phyloP scores from a whole-genome alignment of 2,888 invertebrate species.

The Priocnemis perturbator region DNA sequence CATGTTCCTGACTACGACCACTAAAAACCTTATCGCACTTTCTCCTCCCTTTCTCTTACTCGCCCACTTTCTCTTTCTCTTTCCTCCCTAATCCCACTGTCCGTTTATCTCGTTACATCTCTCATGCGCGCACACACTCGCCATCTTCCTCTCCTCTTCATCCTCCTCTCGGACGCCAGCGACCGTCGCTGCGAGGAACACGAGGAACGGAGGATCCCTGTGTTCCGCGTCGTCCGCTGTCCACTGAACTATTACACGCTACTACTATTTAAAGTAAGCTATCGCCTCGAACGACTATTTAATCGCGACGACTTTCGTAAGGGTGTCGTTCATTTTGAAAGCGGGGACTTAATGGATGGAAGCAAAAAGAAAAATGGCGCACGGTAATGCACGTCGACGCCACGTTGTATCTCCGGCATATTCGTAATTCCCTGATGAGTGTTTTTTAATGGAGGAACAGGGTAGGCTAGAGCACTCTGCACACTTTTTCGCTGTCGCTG shows the following conservation, averaged over 20 bases:
- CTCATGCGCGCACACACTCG: conserved; percentile 1
- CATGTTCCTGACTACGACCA: conserved; percentile 68
- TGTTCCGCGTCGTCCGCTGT: not conserved
- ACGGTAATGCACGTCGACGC: conserved; percentile 46
- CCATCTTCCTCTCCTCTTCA: not conserved
- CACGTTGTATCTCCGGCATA: conserved; percentile 48
- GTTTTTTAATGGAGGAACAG: conserved; percentile 72
- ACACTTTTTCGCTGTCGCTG: conserved; percentile 63
- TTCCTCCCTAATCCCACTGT: conserved; percentile 7
- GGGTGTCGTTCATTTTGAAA: conserved; percentile 11
- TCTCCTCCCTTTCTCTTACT: conserved; percentile 47
- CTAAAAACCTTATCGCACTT: conserved; percentile 52
- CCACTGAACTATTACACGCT: not conserved
- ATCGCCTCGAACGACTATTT: conserved; percentile 9
- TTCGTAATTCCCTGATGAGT: conserved; percentile 55
- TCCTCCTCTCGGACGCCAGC: not conserved
- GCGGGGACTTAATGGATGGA: not conserved
- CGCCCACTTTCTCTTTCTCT: conserved; percentile 18
- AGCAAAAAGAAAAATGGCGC: not conserved
- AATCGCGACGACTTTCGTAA: conserved; percentile 7
- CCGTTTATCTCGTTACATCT: conserved; percentile 3
- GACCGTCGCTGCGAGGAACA: not conserved
- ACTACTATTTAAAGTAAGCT: conserved; percentile 14
- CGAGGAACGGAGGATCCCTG: not conserved
- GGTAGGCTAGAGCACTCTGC: conserved; percentile 69